phyloP scores from a whole-genome alignment of 2,888 invertebrate species.

The Thecophora atra region DNA sequence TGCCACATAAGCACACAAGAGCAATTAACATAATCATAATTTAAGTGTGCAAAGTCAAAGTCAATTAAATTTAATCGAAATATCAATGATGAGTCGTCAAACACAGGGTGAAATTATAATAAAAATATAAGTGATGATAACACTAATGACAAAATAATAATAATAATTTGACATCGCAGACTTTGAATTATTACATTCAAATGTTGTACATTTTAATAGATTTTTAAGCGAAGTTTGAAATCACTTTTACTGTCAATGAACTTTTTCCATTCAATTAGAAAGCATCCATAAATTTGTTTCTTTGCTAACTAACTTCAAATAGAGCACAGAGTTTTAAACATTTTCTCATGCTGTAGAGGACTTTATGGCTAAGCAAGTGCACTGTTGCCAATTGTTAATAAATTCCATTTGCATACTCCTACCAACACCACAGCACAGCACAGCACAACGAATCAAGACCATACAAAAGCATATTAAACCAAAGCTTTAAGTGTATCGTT shows the following conservation, averaged over 20 bases:
- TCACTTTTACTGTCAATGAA: too few species aligned
- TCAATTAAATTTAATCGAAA: neutral
- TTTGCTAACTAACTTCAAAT: too few species aligned
- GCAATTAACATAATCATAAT: conserved; percentile 25
- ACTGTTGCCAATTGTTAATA: neutral
- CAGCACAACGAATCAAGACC: neutral
- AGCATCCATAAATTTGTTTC: too few species aligned
- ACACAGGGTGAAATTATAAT: too few species aligned
- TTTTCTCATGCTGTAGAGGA: conserved; percentile 3
- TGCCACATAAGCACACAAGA: neutral
- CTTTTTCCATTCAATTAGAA: too few species aligned
- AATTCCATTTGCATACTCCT: neutral
- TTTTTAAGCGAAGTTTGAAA: too few species aligned
- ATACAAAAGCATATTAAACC: neutral
- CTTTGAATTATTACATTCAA: too few species aligned
- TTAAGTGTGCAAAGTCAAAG: neutral
- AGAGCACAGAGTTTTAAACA: too few species aligned
- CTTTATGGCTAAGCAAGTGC: conserved; percentile 10
- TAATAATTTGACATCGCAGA: too few species aligned
- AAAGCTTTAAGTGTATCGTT: neutral
- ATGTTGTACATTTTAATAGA: too few species aligned
- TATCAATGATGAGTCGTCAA: neutral
- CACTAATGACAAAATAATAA: too few species aligned
- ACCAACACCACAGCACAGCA: neutral
- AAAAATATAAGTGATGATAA: too few species aligned